Percentiles rank a stretch among this genome's conserved stretches.
Evolutionary conservation across 2,888 invertebrate genomes (phyloP).

Genomic region (Drosophila greeni): DNA sequence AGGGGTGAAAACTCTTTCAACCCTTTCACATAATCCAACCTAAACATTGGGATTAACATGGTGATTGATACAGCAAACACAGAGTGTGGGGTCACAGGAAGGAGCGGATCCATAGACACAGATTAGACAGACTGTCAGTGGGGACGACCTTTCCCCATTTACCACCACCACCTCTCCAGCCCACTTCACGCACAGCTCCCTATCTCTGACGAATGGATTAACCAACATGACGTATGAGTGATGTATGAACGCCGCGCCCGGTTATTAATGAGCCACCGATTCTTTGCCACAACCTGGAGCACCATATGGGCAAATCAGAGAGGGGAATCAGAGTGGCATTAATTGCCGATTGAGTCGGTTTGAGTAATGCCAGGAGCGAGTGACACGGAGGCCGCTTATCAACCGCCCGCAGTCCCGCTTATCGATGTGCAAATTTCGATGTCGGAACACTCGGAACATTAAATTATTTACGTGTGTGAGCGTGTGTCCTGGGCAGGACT

Average conservation of each 20-base stretch:
- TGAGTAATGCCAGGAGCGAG: slow-evolving; percentile 26
- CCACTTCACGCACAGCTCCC: slow-evolving; percentile 9
- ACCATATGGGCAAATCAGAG: slow-evolving; percentile 16
- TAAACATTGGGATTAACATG: slow-evolving; percentile 47
- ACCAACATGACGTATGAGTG: slow-evolving; percentile 70
- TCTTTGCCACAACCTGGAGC: slow-evolving; percentile 30
- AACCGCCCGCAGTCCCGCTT: slow-evolving; percentile 25
- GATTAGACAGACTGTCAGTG: slow-evolving; percentile 27
- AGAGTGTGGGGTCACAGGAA: slow-evolving; percentile 3
- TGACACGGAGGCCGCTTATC: slow-evolving; percentile 18
- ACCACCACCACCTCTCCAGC: not conserved
- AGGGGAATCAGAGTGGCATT: slow-evolving; percentile 52
- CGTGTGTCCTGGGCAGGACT: no score
- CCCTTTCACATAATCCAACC: slow-evolving; percentile 26
- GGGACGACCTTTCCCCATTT: not conserved
- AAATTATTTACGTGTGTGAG: slow-evolving; percentile 29
- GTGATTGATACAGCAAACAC: slow-evolving; percentile 60
- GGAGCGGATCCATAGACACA: slow-evolving; percentile 15
- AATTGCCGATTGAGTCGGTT: slow-evolving; percentile 59
- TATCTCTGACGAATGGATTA: slow-evolving; percentile 59
- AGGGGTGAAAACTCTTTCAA: slow-evolving; percentile 25
- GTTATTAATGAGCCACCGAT: slow-evolving; percentile 63
- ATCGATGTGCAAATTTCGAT: slow-evolving; percentile 36
- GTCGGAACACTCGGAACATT: slow-evolving; percentile 33
- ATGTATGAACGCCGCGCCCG: slow-evolving; percentile 56